These are phyloP conservation scores for Himantopus leucocephalus DNA, from an alignment of 2,113 vertebrate genomes.

Conservation along the genomic window DNA sequence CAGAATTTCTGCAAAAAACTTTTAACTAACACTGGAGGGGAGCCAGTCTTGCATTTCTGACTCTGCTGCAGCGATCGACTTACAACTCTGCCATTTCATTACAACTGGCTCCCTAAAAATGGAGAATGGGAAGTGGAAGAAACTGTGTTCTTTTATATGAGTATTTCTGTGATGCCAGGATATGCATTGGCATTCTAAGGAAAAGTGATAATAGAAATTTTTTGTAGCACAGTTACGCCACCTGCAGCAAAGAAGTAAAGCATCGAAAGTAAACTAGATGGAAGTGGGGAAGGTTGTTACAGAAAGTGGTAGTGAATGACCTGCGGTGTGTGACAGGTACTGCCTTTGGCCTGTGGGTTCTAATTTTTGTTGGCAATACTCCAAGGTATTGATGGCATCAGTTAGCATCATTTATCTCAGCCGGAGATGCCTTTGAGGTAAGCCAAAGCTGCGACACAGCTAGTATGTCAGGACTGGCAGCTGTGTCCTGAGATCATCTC, in stretches of 20 bases:
- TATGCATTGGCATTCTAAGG: background rate
- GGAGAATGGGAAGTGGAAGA: background rate
- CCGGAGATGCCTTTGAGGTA: background rate
- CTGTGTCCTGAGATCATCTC: slow-evolving; percentile 11
- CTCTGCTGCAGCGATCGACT: background rate
- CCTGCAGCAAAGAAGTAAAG: background rate
- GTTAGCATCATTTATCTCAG: background rate
- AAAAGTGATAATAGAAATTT: background rate
- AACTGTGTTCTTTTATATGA: background rate
- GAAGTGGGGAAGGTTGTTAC: background rate
- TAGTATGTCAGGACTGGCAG: background rate
- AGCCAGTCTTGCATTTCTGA: background rate
- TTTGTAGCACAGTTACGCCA: background rate
- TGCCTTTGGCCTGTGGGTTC: background rate
- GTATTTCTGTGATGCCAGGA: background rate
- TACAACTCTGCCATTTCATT: background rate
- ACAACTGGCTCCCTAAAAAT: background rate
- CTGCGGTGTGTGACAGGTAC: background rate
- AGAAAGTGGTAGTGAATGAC: background rate
- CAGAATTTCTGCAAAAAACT: background rate
- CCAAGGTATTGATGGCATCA: background rate
- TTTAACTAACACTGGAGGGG: background rate
- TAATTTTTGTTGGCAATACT: background rate
- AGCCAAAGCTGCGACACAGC: background rate
- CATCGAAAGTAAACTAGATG: background rate